Base-by-base conservation (phyloP, 2,888 invertebrate genomes). In the Trisateles emortualis region DNA sequence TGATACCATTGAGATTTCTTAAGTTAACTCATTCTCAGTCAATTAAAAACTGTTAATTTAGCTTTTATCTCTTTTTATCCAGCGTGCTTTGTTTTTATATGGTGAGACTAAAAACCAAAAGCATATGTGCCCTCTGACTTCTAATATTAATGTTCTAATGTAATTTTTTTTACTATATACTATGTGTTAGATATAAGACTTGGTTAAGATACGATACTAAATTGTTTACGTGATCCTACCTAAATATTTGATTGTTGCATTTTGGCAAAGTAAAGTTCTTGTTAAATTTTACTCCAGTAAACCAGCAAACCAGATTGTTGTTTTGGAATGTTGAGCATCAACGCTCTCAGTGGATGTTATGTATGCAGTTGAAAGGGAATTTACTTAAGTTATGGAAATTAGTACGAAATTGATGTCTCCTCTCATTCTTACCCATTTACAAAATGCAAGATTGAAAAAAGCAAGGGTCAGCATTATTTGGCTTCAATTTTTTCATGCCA, bases 151-250 rank as follows among this genome's bases (percentile, higher is more conserved):
- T n/a, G n/a, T n/a, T n/a, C n/a, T n/a, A n/a, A n/a, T n/a, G n/a
- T n/a, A n/a, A n/a, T n/a, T n/a, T 19, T 19, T 19, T 19, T 3
- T 3, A 19, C 19, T 19, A 19, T 5, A 2, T 19, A 19, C 19
- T 35, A 35, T 38, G 8, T 40, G 0, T 42, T 51, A 52, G 44
- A 10, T 40, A 17, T 52, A 52, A 52, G 44, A 26, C 35, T n/a
- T 44, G 30, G 49, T 47, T 42, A 49, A 33, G 24, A 29, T 50
- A 55, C 46, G 48, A 46, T 57, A 67, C 64, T 46, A 51, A 56
- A 55, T 67, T 64, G 64, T 68, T 68, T 52, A 57, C 64, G 68
- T 59, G 64, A 46, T 49, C 52, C 44, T 52, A 62, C 0, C 14
- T 58, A 33, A 63, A 41, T 49, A 43, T 49, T 46, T 2, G 17